phyloP scores from a whole-genome alignment of 1,140 invertebrate species.

The Solen grandis region DNA sequence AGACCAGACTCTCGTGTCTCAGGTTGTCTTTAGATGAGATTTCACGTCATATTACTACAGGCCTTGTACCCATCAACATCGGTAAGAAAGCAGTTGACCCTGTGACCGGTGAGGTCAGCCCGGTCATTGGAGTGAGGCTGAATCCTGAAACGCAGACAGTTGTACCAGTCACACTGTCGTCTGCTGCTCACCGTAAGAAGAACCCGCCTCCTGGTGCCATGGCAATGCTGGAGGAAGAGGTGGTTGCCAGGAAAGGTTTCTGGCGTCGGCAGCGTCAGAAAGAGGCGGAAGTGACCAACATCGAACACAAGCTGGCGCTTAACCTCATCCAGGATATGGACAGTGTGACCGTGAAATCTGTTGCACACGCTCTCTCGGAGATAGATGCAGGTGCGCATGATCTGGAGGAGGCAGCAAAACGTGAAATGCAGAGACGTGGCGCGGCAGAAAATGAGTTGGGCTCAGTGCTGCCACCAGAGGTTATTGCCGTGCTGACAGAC shows the following conservation, averaged over 20 bases:
- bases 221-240: slow-evolving; percentile 77
- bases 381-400: slow-evolving; percentile 66
- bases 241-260: slow-evolving; percentile 72
- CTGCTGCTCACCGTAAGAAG: slow-evolving; percentile 72
- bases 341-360: slow-evolving; percentile 61
- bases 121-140: slow-evolving; percentile 75
- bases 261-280: slow-evolving; percentile 75
- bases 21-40: no score
- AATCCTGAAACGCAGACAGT: slow-evolving; percentile 73
- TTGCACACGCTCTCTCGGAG: slow-evolving; percentile 67
- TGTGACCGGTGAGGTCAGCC: slow-evolving; percentile 76
- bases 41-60: slow-evolving; percentile 60
- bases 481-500: slow-evolving; percentile 72
- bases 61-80: slow-evolving; percentile 75
- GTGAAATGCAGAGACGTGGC: slow-evolving; percentile 73
- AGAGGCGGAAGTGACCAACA: slow-evolving; percentile 71
- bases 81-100: slow-evolving; percentile 76
- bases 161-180: slow-evolving; percentile 75
- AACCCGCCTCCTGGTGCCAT: slow-evolving; percentile 76
- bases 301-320: slow-evolving; percentile 71
- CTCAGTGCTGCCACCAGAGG: slow-evolving; percentile 73
- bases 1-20: no score
- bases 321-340: slow-evolving; percentile 66
- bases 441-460: slow-evolving; percentile 73
- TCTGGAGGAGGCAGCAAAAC: slow-evolving; percentile 69